These are phyloP conservation scores for Trinorchestia longiramus DNA, from an alignment of 1,140 invertebrate species.

Conservation along the genomic window DNA sequence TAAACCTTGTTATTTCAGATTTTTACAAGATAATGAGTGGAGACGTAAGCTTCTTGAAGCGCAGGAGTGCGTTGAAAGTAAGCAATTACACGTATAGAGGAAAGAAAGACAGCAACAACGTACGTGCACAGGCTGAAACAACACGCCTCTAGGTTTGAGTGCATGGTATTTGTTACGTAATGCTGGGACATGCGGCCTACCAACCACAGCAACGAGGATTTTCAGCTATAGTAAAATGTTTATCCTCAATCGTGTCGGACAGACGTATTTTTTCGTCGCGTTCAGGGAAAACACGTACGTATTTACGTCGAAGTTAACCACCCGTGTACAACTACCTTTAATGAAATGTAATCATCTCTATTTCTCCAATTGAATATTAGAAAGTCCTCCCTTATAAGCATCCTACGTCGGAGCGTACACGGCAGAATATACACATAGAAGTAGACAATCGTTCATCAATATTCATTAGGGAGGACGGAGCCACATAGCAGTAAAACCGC, in stretches of 20 bases:
- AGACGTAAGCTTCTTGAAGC: neutral
- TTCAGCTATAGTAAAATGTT: neutral
- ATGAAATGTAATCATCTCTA: neutral
- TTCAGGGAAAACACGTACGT: neutral
- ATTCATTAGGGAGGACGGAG: neutral
- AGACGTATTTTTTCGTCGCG: no score
- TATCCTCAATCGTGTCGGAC: neutral
- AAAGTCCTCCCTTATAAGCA: neutral
- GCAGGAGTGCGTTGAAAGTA: neutral
- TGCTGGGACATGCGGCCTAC: neutral
- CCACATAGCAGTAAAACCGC: neutral
- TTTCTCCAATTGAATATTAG: neutral
- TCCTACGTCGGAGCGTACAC: neutral
- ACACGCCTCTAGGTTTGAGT: neutral
- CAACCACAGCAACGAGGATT: neutral
- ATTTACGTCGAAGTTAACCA: neutral
- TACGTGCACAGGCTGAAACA: neutral
- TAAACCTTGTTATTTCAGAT: neutral
- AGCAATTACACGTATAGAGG: neutral
- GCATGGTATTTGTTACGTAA: neutral
- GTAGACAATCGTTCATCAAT: neutral
- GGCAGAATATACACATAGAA: neutral
- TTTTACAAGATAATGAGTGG: neutral
- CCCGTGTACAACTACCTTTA: neutral
- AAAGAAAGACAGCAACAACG: neutral